Base-by-base conservation (phyloP, 2,888 invertebrate species). In the Aphodius granarius region DNA sequence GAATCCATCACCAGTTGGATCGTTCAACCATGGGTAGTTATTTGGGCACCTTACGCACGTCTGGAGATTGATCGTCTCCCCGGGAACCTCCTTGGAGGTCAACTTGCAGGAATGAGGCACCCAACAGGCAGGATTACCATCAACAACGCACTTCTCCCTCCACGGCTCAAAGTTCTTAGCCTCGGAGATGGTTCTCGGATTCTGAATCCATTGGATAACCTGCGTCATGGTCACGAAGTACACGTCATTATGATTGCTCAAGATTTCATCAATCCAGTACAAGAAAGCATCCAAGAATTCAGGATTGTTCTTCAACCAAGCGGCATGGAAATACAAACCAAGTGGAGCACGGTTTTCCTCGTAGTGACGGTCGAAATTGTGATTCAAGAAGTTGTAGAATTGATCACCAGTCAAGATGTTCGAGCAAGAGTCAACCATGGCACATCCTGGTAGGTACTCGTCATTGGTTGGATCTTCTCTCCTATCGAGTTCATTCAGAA, bases 151-250 rank as follows among this genome's bases (percentile, higher is more conserved):
- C 92, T 95, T 96, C 88, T 97, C 97, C 91, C 94, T 94, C 96
- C 97, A 97, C 71, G 96, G 94, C 86, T 97, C 96, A 88, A 97
- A 97, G 90, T 93, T 95, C 90, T 96, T 95, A 72, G 94, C 93
- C 86, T 96, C 95, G 75, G 92, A 90, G 81, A 94, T 86, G 15
- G 96, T 96, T 77, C 94, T 91, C 68, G 97, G 97, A 86, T 96
- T 96, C 85, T 97, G 97, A 85, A 97, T 95, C 97, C 97, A 97
- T 85, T 97, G 97, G 82, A 97, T 96, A 5, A 96, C 96, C 87
- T 96, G 95, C n/a, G 97, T 97, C 96, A 96, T 97, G 77, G 97
- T 97, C 16, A 95, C 95, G 86, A 97, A 97, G 88, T 95, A 97
- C 9, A 97, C 97, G 85, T 97, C 97, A 81, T 94, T 95, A 89